Evolutionary conservation across 2,888 invertebrate species (phyloP).

Genomic region (Charanyca ferruginea): DNA sequence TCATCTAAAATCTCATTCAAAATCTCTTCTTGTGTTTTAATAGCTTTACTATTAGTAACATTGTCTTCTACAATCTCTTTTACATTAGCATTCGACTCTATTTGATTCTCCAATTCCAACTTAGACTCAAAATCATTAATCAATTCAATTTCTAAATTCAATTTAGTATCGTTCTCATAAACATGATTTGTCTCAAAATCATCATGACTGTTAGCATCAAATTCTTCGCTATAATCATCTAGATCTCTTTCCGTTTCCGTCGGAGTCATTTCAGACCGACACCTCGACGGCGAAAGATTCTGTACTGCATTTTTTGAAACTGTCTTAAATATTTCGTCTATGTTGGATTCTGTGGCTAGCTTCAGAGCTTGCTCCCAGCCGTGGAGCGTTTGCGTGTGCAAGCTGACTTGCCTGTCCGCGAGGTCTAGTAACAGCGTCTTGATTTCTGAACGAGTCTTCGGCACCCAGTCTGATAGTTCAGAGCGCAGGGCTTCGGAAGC

Average conservation of each 20-base stretch:
- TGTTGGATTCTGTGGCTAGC: conserved; percentile 75
- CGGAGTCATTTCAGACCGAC: conserved; percentile 70
- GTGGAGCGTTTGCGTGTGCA: conserved; percentile 75
- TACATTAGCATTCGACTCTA: conserved; percentile 14
- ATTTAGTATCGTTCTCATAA: conserved; percentile 27
- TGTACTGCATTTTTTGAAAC: conserved; percentile 84
- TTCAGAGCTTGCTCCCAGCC: conserved; percentile 83
- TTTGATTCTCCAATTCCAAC: conserved; percentile 16
- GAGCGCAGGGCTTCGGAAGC: conserved; percentile 85
- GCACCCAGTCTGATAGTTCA: conserved; percentile 84
- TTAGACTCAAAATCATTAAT: conserved; percentile 29
- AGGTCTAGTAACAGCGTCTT: conserved; percentile 79
- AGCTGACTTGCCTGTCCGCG: conserved; percentile 78
- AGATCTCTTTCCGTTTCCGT: conserved; percentile 77
- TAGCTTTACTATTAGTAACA: conserved; percentile 1
- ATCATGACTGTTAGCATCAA: conserved; percentile 52
- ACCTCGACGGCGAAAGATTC: conserved; percentile 81
- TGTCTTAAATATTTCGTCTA: conserved; percentile 82
- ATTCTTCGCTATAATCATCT: conserved; percentile 76
- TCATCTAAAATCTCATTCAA: conserved; percentile 64
- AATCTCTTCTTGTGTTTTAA: conserved; percentile 54
- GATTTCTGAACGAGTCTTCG: conserved; percentile 81
- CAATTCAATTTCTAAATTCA: conserved; percentile 11
- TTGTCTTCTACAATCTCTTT: conserved; percentile 13
- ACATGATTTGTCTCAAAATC: conserved; percentile 43